Evolutionary conservation across 2,888 invertebrate species (phyloP).

Genomic region (Tanypteryx hageni): DNA sequence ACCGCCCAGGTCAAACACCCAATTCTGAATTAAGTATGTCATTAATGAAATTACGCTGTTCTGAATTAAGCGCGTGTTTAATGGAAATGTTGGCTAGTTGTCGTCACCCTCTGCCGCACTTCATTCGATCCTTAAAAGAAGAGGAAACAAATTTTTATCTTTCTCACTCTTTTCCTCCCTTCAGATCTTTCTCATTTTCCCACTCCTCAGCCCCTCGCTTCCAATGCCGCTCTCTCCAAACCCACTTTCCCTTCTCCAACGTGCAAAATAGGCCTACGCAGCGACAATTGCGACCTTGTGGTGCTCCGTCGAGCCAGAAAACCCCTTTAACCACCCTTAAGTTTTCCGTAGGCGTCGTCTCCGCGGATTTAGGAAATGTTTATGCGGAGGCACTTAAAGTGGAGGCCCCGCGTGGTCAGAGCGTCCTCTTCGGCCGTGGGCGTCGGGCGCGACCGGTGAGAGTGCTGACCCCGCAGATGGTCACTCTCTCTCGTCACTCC

Average conservation of each 20-base stretch:
- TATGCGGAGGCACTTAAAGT: neutral
- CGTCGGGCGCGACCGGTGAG: neutral
- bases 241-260: conserved; percentile 29
- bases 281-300: conserved; percentile 50
- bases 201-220: neutral
- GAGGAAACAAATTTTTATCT: neutral
- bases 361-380: conserved; percentile 26
- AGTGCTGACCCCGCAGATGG: no score
- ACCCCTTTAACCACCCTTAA: conserved; percentile 24
- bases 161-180: neutral
- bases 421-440: neutral
- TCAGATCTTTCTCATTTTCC: neutral
- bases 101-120: neutral
- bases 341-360: conserved; percentile 10
- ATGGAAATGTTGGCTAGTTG: neutral
- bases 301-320: conserved; percentile 46
- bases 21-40: no score
- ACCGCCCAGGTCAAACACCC: no score
- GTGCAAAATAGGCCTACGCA: conserved; percentile 34
- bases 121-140: neutral
- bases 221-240: neutral
- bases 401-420: neutral
- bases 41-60: no score
- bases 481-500: neutral
- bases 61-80: no score